Evolutionary conservation across 2,888 invertebrate species (phyloP).

Genomic region (Acleris emargana): DNA sequence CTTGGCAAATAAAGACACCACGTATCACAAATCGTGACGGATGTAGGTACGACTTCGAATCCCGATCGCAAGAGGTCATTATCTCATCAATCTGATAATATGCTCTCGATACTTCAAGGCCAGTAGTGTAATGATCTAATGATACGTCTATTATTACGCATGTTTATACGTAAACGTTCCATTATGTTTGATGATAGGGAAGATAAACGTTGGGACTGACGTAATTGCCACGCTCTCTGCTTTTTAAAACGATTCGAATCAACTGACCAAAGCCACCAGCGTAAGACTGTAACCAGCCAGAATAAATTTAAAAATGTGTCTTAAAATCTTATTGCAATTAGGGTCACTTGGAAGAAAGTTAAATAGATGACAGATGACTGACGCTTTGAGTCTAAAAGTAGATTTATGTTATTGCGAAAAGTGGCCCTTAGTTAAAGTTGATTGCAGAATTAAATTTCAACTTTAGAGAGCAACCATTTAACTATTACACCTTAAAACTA

Average conservation of each 20-base stretch:
- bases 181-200: constrained; percentile 30
- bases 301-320: too few relatives aligned
- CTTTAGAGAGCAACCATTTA: too few relatives aligned
- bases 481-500: too few relatives aligned
- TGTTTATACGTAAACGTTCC: constrained; percentile 29
- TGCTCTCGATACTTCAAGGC: constrained; percentile 20
- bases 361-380: too few relatives aligned
- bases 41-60: constrained; percentile 17
- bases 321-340: too few relatives aligned
- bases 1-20: constrained; percentile 15
- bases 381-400: too few relatives aligned
- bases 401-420: too few relatives aligned
- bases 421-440: too few relatives aligned
- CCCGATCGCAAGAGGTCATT: constrained; percentile 23
- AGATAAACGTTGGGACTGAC: constrained; percentile 18
- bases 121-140: constrained; percentile 20
- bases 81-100: constrained; percentile 31
- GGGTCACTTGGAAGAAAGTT: too few relatives aligned
- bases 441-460: too few relatives aligned
- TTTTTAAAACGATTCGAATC: neutral
- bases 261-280: too few relatives aligned
- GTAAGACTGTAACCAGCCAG: too few relatives aligned
- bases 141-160: constrained; percentile 14
- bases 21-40: constrained; percentile 23
- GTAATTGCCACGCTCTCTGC: neutral